Evolutionary conservation across 2,888 invertebrate genomes (phyloP), one percentile per base, ranked within the genome.

Genomic region (Corythucha ciliata): DNA sequence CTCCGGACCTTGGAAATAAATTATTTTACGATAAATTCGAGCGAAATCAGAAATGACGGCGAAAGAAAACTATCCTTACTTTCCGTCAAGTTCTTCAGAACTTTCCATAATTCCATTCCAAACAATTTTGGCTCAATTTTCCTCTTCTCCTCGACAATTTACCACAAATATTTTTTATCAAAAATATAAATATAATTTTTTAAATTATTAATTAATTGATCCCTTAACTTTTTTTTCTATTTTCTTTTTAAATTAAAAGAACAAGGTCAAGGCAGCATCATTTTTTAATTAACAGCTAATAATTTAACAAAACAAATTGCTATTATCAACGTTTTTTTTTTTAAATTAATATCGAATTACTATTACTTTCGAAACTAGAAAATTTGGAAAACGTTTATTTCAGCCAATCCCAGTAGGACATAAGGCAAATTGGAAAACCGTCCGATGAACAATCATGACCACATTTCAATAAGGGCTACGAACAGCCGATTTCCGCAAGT

Each of bases 91-190:
- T 16, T 48, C 26, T 7, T 39, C 48, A 14, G 10, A 22, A 18
- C 48, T 48, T 48, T 48, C 48, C 48, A 48, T 48, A 24, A 14
- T 48, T 40, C 48, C 48, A 48, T 48, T 34, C 37, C 46, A 46
- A 20, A 5, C 18, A 16, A 5, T 5, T 33, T 14, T 8, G 16
- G 20, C 27, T 24, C 14, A 7, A 48, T 12, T 39, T 18, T 10
- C 42, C 12, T n/a, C 14, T n/a, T 22, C 10, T 6, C 16, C 14
- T n/a, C 42, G 7, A n/a, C 5, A 2, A 8, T 22, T 8, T 32
- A 32, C 22, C 7, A 32, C 29, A 45, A 45, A 45, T 29, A 29
- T 18, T 24, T n/a, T 48, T 48, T 33, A 33, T 18, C 14, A 33
- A 16, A 5, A 5, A 33, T 18, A 33, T 12, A 33, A 33, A 33